Evolutionary conservation across 2,113 vertebrate species (phyloP).

Genomic region (Psittacara wagleri): DNA sequence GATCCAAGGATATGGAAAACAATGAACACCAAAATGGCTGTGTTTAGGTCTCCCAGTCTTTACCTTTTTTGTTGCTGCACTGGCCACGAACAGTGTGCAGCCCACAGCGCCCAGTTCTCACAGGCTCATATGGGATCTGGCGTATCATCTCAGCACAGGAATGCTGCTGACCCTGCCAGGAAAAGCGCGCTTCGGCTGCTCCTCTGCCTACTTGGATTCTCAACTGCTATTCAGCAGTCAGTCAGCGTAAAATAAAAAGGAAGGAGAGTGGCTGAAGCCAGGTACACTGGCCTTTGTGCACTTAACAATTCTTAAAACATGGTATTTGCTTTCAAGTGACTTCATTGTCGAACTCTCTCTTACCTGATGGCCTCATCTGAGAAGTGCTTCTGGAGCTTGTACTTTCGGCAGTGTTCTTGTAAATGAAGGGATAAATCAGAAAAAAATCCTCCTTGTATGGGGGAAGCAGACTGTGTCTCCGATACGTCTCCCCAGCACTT

Average conservation of each 20-base stretch:
- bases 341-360: neutral
- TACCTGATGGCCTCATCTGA: neutral
- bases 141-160: accelerated
- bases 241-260: neutral
- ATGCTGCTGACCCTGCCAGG: neutral
- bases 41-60: neutral
- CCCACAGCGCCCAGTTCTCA: neutral
- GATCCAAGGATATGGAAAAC: neutral
- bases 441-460: neutral
- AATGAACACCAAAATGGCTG: neutral
- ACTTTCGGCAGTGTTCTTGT: neutral
- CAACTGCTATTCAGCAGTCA: neutral
- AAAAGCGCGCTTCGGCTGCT: neutral
- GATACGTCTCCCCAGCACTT: neutral
- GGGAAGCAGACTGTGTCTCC: neutral
- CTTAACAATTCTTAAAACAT: neutral
- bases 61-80: neutral
- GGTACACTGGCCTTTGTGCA: neutral
- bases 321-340: neutral
- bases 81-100: neutral
- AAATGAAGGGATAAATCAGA: neutral
- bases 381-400: neutral
- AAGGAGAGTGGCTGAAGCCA: neutral
- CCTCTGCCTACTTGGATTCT: neutral
- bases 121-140: no score